These are phyloP conservation scores for Coreoperca whiteheadi DNA, from an alignment of 2,113 vertebrate species.

Conservation along the genomic window DNA sequence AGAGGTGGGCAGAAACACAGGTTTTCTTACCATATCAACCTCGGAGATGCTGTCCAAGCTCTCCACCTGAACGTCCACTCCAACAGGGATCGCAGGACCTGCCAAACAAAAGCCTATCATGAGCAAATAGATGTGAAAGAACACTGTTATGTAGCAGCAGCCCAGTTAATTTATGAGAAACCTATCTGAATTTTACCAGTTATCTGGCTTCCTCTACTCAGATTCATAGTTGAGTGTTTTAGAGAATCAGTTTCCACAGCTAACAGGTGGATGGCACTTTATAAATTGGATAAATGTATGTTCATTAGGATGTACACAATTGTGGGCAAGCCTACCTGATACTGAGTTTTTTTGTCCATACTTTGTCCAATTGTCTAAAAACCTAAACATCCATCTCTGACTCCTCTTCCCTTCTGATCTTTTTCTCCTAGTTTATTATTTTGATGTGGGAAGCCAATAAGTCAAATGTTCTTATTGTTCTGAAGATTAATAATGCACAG, in stretches of 20 bases:
- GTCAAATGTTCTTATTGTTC: background rate
- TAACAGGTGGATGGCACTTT: background rate
- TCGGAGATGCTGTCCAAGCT: slow-evolving; percentile 98
- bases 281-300: no score
- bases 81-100: slow-evolving; percentile 97
- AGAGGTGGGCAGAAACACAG: background rate
- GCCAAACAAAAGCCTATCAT: slow-evolving; percentile 26
- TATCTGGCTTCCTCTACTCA: background rate
- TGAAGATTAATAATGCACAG: background rate
- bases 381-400: background rate
- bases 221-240: background rate
- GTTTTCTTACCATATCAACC: slow-evolving; percentile 93
- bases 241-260: background rate
- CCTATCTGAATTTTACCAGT: background rate
- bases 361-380: background rate
- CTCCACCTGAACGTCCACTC: slow-evolving; percentile 96
- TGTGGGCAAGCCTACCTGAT: background rate
- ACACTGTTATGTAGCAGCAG: background rate
- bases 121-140: background rate
- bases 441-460: background rate
- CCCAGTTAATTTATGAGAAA: background rate
- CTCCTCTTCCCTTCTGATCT: background rate
- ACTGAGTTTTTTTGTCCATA: background rate
- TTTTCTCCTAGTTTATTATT: background rate
- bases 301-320: background rate